These are phyloP conservation scores for Caenorhabditis sp. DNA, from an alignment of 2,888 invertebrate genomes.

Conservation along the genomic window DNA sequence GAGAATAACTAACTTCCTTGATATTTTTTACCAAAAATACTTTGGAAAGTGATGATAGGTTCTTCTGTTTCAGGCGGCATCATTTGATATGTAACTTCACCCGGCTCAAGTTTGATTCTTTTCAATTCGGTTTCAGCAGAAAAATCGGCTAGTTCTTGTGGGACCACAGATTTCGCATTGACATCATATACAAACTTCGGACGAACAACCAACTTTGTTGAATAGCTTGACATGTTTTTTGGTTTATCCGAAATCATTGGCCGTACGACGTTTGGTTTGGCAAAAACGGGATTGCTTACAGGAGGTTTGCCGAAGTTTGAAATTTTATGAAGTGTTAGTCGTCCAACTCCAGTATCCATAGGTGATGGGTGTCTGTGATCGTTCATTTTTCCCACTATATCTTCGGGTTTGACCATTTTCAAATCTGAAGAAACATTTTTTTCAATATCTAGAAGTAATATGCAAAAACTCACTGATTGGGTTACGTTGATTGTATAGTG, in stretches of 20 bases:
- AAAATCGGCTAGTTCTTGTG: background rate
- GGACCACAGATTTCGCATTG: background rate
- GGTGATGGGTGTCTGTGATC: background rate
- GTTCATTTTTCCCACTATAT: background rate
- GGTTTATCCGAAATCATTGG: background rate
- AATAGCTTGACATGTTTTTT: background rate
- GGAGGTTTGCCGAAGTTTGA: background rate
- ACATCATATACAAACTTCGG: background rate
- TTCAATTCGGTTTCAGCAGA: background rate
- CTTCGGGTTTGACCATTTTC: background rate
- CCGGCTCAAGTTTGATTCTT: background rate
- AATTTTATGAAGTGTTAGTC: background rate
- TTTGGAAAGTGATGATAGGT: background rate
- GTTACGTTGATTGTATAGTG: background rate
- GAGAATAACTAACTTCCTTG: background rate
- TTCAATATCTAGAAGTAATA: background rate
- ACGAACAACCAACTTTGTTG: background rate
- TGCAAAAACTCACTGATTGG: background rate
- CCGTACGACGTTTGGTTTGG: background rate
- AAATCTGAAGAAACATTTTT: background rate
- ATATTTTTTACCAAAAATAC: background rate
- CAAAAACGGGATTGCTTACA: background rate
- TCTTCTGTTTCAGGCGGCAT: background rate
- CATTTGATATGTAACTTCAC: background rate
- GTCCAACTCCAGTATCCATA: background rate